These are phyloP conservation scores for Chrysogorgia sp. DNA, from an alignment of 92 coral and sea anemone genomes.

Conservation along the genomic window DNA sequence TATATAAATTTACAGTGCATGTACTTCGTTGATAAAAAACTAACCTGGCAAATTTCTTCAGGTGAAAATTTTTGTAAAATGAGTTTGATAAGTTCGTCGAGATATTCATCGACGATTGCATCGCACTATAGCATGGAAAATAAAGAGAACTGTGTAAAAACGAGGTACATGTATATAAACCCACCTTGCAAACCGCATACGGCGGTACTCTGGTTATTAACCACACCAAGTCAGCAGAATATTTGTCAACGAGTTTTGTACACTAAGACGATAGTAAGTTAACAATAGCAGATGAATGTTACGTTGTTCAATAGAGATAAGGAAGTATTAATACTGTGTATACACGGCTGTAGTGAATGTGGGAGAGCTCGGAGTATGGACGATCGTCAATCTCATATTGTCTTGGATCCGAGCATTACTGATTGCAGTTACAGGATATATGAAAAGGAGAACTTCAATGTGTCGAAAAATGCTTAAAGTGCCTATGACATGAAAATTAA, in stretches of 20 bases:
- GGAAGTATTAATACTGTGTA: too few relatives aligned
- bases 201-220: slow-evolving; percentile 25
- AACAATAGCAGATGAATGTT: too few relatives aligned
- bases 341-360: too few relatives aligned
- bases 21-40: neutral
- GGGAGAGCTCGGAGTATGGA: too few relatives aligned
- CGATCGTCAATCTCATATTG: too few relatives aligned
- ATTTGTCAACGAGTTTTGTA: slow-evolving; percentile 14
- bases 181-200: slow-evolving; percentile 38
- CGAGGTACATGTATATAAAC: neutral
- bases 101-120: slow-evolving; percentile 15
- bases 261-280: slow-evolving; percentile 10
- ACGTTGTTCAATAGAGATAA: too few relatives aligned
- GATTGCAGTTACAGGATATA: too few relatives aligned
- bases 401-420: too few relatives aligned
- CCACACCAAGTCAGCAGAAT: slow-evolving; percentile 29
- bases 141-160: neutral
- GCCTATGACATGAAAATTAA: too few relatives aligned
- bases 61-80: slow-evolving; percentile 10
- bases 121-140: slow-evolving; percentile 32
- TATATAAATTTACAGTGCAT: too few relatives aligned
- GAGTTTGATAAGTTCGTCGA: slow-evolving; percentile 5
- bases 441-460: too few relatives aligned
- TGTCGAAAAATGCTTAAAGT: too few relatives aligned
- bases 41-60: slow-evolving; percentile 32